phyloP scores from a whole-genome alignment of 2,113 vertebrate genomes.

The Microtus pennsylvanicus region DNA sequence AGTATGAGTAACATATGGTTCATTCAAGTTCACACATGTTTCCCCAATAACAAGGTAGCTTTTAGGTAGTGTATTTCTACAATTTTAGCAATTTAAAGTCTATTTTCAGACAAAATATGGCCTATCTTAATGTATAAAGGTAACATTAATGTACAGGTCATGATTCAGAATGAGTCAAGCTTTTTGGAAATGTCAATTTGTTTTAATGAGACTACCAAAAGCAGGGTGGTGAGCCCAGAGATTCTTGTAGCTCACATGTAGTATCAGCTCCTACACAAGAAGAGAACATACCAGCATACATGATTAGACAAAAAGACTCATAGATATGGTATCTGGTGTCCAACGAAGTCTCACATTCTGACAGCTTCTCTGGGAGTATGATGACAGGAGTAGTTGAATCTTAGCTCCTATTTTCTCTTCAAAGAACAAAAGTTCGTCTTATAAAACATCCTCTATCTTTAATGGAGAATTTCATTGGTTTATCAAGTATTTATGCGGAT shows the following conservation, averaged over 20 bases:
- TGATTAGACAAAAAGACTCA: slow-evolving; percentile 17
- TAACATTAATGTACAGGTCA: background rate
- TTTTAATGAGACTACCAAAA: background rate
- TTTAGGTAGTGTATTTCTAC: background rate
- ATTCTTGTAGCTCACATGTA: background rate
- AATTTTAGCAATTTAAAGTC: background rate
- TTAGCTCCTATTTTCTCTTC: no score
- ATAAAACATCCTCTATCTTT: no score
- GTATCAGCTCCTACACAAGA: background rate
- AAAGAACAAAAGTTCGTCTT: no score
- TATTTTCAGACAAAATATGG: background rate
- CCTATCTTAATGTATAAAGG: background rate
- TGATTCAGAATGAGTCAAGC: background rate
- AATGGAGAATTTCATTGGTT: no score
- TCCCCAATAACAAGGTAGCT: background rate
- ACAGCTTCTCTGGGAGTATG: background rate
- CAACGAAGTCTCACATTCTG: background rate
- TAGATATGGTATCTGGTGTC: background rate
- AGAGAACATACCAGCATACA: background rate
- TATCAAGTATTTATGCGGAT: no score
- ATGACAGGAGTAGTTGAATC: background rate
- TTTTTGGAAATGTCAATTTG: background rate
- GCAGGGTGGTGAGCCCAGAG: background rate
- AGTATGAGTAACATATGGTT: background rate
- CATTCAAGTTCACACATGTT: background rate